Conservation (phyloP, 2,888 invertebrate genomes). For the Augiades crinisus region DNA sequence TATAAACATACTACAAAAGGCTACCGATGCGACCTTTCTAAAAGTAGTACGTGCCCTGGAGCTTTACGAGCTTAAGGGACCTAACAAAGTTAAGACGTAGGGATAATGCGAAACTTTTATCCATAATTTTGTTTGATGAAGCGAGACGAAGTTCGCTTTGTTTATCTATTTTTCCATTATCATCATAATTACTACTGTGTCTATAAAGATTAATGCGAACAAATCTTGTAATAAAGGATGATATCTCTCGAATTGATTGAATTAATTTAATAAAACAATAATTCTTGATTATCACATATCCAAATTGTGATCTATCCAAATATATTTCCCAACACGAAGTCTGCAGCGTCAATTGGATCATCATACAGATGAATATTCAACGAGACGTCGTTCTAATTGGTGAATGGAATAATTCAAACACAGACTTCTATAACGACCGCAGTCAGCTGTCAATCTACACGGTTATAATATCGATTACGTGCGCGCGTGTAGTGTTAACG, state of each 20-base stretch:
- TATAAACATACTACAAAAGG: conserved; percentile 2
- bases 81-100: conserved; percentile 23
- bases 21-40: conserved; percentile 31
- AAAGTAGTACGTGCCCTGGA: conserved; percentile 48
- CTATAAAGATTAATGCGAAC: too few species aligned
- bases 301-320: too few species aligned
- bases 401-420: conserved; percentile 15
- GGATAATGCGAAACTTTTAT: background rate
- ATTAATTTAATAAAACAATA: too few species aligned
- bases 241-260: too few species aligned
- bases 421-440: conserved; percentile 20
- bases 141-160: too few species aligned
- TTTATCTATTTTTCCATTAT: too few species aligned
- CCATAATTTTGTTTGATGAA: too few species aligned
- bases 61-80: conserved; percentile 33
- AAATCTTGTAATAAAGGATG: too few species aligned
- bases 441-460: conserved; percentile 19
- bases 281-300: too few species aligned
- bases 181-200: too few species aligned
- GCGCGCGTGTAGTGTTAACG: conserved; percentile 21
- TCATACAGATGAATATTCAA: conserved; percentile 16
- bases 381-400: conserved; percentile 11
- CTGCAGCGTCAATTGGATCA: background rate
- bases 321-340: background rate
- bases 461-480: conserved; percentile 28